Conservation (phyloP, 2,888 invertebrate species). For the Andrena trimmerana region DNA sequence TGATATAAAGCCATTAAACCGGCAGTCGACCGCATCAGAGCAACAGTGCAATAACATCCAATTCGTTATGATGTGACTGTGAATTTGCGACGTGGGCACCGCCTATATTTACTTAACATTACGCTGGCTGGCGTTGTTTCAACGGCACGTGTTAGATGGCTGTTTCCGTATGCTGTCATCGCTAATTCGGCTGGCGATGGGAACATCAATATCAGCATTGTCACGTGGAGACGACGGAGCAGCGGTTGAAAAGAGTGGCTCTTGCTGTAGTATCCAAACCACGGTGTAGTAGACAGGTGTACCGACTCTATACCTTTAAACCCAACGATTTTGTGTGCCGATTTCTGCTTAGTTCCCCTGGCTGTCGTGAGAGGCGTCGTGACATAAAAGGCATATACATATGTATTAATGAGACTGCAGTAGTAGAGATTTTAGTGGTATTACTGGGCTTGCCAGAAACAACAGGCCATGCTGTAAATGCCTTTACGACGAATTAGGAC, state of each 20-base stretch:
- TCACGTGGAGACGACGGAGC: background rate
- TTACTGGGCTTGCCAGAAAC: no score
- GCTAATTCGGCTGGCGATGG: conserved; percentile 5
- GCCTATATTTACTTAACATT: conserved; percentile 74
- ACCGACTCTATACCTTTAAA: no score
- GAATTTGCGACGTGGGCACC: conserved; percentile 68
- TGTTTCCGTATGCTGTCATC: background rate
- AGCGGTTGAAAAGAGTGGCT: conserved; percentile 6
- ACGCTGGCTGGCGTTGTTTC: conserved; percentile 61
- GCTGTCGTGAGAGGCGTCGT: no score
- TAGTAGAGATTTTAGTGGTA: no score
- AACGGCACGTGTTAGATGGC: conserved; percentile 1
- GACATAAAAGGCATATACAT: no score
- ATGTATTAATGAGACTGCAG: no score
- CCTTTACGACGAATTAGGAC: no score
- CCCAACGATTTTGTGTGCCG: no score
- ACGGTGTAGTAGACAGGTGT: no score
- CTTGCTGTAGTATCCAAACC: no score
- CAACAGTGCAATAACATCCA: conserved; percentile 65
- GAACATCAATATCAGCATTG: background rate
- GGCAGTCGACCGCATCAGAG: conserved; percentile 45
- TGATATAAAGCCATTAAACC: conserved; percentile 71
- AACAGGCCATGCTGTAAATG: no score
- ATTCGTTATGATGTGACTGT: conserved; percentile 77
- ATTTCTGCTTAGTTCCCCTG: no score